Base-by-base conservation (phyloP, 2,113 vertebrate species). In the Peromyscus californicus region DNA sequence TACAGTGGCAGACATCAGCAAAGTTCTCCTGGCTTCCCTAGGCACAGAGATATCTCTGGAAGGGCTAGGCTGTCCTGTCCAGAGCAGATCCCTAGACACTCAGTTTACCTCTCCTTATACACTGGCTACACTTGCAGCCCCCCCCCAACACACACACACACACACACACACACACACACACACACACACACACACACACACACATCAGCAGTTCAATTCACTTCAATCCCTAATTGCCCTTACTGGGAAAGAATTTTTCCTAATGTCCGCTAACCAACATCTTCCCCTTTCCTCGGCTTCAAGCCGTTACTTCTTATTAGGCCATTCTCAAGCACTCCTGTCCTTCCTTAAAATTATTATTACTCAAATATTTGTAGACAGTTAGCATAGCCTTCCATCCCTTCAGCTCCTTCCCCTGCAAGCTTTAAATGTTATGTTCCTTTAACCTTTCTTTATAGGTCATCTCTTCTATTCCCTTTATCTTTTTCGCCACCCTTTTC, bases 221-320 rank as follows among this genome's bases (percentile, higher is more conserved):
- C 97, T 97, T 98, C 95, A 8, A 90, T 98, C 96, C 97, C 96
- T 98, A 98, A 96, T 72, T 91, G 90, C 93, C 97, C 98, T 98
- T 96, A 93, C 97, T 91, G 97, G 95, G 97, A 98, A 98, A 96
- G 97, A 88, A 96, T 97, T 98, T 98, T 98, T 98, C 95, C 96
- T 96, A 97, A 98, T 98, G 82, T 96, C 96, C 90, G 93, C 97
- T 85, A 83, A 97, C 96, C 91, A 93, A 96, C 92, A 97, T 97
- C 97, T 97, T 97, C 97, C 93, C 96, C 93, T 98, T 98, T 98
- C 76, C 93, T 98, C 96, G 97, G 97, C 98, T 90, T 97, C 97
- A 94, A 96, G 97, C 48, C 42, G 84, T 98, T 97, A 93, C 97
- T 93, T 97, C 98, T 98, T 98, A 98, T 98, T 98, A 98, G 94